A percentile compares a stretch with the other conserved stretches of the same genome.
phyloP scores from a whole-genome alignment of 2,113 vertebrate genomes.

The Labrus mixtus region DNA sequence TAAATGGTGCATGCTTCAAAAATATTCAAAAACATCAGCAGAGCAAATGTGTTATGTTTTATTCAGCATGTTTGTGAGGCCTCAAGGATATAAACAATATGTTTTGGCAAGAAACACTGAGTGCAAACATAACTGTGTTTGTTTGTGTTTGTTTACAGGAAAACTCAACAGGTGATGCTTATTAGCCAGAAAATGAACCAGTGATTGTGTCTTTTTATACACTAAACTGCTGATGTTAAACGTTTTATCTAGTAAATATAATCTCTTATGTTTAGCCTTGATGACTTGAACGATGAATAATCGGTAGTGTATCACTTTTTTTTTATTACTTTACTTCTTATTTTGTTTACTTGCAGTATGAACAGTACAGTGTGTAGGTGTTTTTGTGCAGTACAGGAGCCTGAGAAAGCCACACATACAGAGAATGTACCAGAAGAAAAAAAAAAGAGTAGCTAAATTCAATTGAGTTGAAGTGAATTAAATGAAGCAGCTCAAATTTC shows the following conservation, averaged over 20 bases:
- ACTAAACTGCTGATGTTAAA: too few species aligned
- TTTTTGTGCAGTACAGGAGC: neutral
- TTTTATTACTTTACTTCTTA: neutral
- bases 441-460: constrained; percentile 50
- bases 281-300: neutral
- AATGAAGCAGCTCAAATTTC: constrained; percentile 53
- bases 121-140: neutral
- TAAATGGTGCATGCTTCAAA: constrained; percentile 8
- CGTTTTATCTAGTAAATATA: neutral
- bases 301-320: neutral
- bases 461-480: constrained; percentile 62
- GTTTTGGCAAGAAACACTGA: neutral
- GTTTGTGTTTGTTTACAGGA: constrained; percentile 7
- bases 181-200: constrained; percentile 1
- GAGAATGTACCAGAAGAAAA: constrained; percentile 38
- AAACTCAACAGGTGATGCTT: constrained; percentile 9
- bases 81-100: constrained; percentile 6
- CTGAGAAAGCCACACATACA: neutral
- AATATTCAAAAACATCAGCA: constrained; percentile 18
- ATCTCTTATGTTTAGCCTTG: neutral
- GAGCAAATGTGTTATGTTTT: constrained; percentile 29
- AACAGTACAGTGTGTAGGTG: neutral
- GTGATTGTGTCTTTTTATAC: too few species aligned
- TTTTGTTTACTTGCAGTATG: neutral
- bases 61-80: constrained; percentile 3